Percentiles rank a stretch among this genome's conserved stretches.
Conservation (phyloP, 2,797 vertebrate species). For the Tokudaia tokunoshimensis region DNA sequence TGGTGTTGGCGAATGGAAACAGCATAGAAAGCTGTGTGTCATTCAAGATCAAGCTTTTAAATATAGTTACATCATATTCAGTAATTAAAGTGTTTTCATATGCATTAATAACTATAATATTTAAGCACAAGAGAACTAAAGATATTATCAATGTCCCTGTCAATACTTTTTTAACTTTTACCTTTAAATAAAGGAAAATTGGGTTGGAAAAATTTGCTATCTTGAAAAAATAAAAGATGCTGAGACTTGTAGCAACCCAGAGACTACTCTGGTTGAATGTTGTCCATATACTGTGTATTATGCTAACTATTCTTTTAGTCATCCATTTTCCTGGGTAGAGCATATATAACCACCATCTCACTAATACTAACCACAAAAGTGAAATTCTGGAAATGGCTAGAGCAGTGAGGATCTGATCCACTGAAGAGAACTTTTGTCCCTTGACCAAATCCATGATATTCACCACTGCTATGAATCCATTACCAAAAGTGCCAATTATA, state of each 20-base stretch:
- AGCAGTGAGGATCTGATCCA: slow-evolving; percentile 60
- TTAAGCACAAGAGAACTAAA: background rate
- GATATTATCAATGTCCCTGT: background rate
- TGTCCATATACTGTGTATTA: background rate
- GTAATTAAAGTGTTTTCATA: background rate
- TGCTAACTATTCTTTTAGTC: fast-evolving
- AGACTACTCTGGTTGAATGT: background rate
- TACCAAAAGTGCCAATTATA: slow-evolving; percentile 31
- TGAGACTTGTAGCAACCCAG: slow-evolving; percentile 44
- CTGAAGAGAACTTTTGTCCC: background rate
- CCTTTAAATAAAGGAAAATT: slow-evolving; percentile 45
- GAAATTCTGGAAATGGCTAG: slow-evolving; percentile 49
- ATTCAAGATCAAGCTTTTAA: background rate
- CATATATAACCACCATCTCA: background rate
- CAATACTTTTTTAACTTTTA: background rate
- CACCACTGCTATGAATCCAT: background rate
- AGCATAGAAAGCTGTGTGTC: fast-evolving
- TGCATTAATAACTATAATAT: background rate
- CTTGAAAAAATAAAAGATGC: slow-evolving; percentile 43
- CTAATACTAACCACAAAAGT: background rate
- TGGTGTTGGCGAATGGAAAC: background rate
- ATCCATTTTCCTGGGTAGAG: background rate
- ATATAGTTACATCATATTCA: background rate
- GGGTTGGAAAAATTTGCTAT: slow-evolving; percentile 58
- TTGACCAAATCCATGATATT: slow-evolving; percentile 4